Base-by-base conservation (phyloP, 1,140 invertebrate genomes). In the Radopholus similis region DNA sequence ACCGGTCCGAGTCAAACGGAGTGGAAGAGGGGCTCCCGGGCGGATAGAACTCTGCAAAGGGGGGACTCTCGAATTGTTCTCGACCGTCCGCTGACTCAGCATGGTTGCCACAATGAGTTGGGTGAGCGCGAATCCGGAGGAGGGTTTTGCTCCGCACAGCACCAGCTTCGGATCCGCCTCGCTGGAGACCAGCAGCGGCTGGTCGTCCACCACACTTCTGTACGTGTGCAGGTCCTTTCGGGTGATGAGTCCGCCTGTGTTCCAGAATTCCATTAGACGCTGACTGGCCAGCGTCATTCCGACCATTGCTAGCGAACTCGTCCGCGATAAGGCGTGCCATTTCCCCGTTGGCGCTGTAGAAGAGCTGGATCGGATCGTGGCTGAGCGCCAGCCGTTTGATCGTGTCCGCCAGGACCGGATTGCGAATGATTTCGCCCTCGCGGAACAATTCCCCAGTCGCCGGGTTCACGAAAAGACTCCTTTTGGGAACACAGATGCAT, bases 181-280 rank as follows among this genome's bases (percentile, higher is more conserved):
- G 9, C 18, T 42, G 32, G 44, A 55, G 55, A 76, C 67, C 21
- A 72, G 54, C 1, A 77, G 55, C 1, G 75, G 77, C 88, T 85
- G 53, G 85, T 83, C 86, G 90, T 71, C 72, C n/a, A 77, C 63
- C n/a, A 74, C 53, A 21, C 64, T 89, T 74, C 86, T 89, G 83
- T 75, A 88, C 84, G 86, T 86, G 64, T 84, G 82, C 71, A 94
- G 85, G 84, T 94, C 91, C 74, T 89, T 84, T 65, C 85, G 86
- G 4, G 88, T 89, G 1, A 93, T 87, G 35, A 91, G 91, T 53
- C 90, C 90, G 26, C 80, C 84, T 80, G 35, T 3, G 18, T 44
- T 51, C 15, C n/a, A 47, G 4, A 47, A 51, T 23, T 51, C n/a
- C 23, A 51, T 26, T 26, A 51, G 26, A 47, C 6, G 5, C 6